phyloP scores from a whole-genome alignment of 2,797 vertebrate species.

The Schizopygopsis pylzovi region DNA sequence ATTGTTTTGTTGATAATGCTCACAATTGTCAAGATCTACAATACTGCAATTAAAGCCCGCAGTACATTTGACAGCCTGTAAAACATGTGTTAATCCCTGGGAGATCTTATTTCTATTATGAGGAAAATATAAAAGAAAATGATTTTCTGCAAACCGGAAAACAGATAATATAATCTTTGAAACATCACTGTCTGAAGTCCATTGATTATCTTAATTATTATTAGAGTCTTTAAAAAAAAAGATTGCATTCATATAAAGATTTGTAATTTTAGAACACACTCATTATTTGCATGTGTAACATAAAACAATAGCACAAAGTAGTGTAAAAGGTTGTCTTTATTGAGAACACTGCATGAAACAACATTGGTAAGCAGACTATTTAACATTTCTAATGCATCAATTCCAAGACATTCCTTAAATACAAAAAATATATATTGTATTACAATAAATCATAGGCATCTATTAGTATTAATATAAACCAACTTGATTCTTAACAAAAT shows the following conservation, averaged over 20 bases:
- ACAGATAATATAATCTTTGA: not conserved
- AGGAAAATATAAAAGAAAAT: not conserved
- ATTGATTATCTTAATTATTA: not conserved
- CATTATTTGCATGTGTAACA: not conserved
- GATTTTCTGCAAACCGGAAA: not conserved
- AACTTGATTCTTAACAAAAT: not conserved
- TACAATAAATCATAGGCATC: not conserved
- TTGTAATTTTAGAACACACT: not conserved
- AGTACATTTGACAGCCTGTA: not conserved
- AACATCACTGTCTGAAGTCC: not conserved
- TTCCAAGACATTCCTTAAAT: not conserved
- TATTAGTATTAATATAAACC: not conserved
- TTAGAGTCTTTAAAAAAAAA: not conserved
- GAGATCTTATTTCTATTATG: no score
- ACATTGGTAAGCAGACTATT: not conserved
- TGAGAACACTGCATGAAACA: conserved; percentile 10
- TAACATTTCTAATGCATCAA: not conserved
- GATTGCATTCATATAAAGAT: not conserved
- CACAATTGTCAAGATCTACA: conserved; percentile 16
- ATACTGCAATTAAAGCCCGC: conserved; percentile 36
- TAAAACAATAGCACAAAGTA: not conserved
- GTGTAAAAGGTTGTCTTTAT: conserved; percentile 35
- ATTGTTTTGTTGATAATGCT: not conserved
- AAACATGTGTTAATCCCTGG: not conserved
- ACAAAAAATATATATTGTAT: not conserved